Evolutionary conservation across 1,140 invertebrate species (phyloP), one percentile per base, ranked within the genome.

Genomic region (Zaprionus davidi): DNA sequence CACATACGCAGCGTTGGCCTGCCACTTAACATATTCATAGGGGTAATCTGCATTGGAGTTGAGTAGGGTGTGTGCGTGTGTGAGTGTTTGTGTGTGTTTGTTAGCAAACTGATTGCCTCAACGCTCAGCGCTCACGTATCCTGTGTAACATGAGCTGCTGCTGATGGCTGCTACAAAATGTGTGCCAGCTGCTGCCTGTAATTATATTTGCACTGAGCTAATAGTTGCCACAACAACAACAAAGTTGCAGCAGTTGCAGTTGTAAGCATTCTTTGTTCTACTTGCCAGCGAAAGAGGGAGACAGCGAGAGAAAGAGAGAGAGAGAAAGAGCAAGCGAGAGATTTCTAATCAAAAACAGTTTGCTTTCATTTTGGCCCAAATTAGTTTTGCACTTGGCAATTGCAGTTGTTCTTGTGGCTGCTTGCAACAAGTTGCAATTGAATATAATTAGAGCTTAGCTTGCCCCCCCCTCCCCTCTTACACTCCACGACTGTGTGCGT

Each of bases 151-250:
- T 59, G 64, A 46, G 15, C 44, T 67, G 55, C 38, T 57, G 36
- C 36, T 59, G 49, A 53, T 71, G 60, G 36, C 34, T 58, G 49
- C 76, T 60, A n/a, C 9, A 34, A 46, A 76, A 79, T 85, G 82
- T 85, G 76, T 59, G 82, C 79, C 79, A 86, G 71, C 74, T 87
- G 70, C 64, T 62, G 44, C 58, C 76, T 46, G 76, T 82, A 86
- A 87, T 86, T 86, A 86, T 86, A 82, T 87, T 86, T 82, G 71
- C 83, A 76, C 83, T 82, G 55, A 68, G 81, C 76, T 82, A 82
- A 79, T 79, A 76, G 58, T 34, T 69, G 65, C 49, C 38, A 51
- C 46, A 51, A 51, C 46, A 49, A 49, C 20, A 22, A 31, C 36
- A 67, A 57, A 36, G 82, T 67, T 59, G 44, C 55, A 58, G 36